Evolutionary conservation across 2,113 vertebrate genomes (phyloP).

Genomic region (Poicephalus gulielmi): DNA sequence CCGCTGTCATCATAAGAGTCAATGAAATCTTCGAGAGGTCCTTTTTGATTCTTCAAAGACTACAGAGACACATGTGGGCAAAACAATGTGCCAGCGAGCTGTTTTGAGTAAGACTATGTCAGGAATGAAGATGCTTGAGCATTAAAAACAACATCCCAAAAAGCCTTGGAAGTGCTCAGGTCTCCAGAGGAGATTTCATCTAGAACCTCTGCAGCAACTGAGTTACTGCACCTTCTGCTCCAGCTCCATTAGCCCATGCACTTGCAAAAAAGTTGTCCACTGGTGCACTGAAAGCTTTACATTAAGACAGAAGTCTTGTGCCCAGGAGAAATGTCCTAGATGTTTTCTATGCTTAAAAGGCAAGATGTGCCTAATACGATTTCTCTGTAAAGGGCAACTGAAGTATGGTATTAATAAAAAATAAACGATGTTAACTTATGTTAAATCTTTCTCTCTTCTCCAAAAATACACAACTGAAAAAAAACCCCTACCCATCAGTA

Average conservation of each 20-base stretch:
- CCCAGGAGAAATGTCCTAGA: conserved; percentile 53
- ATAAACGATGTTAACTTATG: conserved; percentile 62
- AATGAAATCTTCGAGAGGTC: conserved; percentile 21
- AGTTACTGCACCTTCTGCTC: conserved; percentile 13
- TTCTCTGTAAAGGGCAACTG: conserved; percentile 56
- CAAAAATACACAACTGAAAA: conserved; percentile 50
- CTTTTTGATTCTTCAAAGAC: conserved; percentile 10
- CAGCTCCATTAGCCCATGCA: not conserved
- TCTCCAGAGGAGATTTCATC: not conserved
- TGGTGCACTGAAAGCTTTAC: conserved; percentile 39
- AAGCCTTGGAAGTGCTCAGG: not conserved
- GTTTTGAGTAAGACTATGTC: not conserved
- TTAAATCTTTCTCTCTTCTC: conserved; percentile 52
- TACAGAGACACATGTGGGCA: not conserved
- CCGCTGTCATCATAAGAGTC: conserved; percentile 17
- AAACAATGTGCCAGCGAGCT: not conserved
- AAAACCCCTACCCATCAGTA: conserved; percentile 14
- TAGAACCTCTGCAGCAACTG: not conserved
- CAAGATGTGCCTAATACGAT: conserved; percentile 20
- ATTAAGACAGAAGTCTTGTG: conserved; percentile 21
- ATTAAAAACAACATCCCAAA: not conserved
- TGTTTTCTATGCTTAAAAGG: conserved; percentile 39
- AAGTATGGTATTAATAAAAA: conserved; percentile 68
- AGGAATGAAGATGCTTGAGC: not conserved
- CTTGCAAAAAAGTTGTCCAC: not conserved